Evolutionary conservation across 2,113 vertebrate genomes (phyloP).

Genomic region (sheep (Ovis aries)): DNA sequence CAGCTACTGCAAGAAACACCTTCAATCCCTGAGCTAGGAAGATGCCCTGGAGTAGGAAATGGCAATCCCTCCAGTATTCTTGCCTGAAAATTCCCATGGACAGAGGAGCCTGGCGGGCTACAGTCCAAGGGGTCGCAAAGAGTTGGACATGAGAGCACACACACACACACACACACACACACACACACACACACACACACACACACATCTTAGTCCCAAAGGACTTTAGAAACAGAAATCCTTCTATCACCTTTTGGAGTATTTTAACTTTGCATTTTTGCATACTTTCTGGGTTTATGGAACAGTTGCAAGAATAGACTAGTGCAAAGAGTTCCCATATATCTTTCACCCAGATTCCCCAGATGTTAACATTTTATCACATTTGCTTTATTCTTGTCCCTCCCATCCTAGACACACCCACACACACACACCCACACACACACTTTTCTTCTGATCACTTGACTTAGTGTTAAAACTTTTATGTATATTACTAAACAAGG

Average conservation of each 20-base stretch:
- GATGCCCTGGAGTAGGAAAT: background rate
- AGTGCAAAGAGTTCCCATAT: background rate
- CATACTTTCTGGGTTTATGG: background rate
- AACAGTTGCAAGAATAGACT: background rate
- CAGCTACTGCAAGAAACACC: background rate
- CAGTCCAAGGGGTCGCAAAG: background rate
- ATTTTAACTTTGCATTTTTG: conserved; percentile 3
- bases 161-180: background rate
- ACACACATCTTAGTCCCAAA: background rate
- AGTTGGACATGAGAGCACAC: background rate
- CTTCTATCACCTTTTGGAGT: background rate
- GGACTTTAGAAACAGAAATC: background rate
- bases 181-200: background rate
- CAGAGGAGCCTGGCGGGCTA: background rate
- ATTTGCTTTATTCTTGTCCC: background rate
- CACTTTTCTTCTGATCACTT: background rate
- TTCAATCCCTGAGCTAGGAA: background rate
- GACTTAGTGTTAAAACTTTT: background rate
- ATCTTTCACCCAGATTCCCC: background rate
- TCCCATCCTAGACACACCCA: background rate
- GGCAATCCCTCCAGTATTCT: background rate
- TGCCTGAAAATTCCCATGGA: background rate
- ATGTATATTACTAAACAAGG: background rate
- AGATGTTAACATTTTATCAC: background rate
- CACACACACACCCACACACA: conserved; percentile 30